phyloP scores from a whole-genome alignment of 2,113 vertebrate species.

The Erpornis zantholeuca region DNA sequence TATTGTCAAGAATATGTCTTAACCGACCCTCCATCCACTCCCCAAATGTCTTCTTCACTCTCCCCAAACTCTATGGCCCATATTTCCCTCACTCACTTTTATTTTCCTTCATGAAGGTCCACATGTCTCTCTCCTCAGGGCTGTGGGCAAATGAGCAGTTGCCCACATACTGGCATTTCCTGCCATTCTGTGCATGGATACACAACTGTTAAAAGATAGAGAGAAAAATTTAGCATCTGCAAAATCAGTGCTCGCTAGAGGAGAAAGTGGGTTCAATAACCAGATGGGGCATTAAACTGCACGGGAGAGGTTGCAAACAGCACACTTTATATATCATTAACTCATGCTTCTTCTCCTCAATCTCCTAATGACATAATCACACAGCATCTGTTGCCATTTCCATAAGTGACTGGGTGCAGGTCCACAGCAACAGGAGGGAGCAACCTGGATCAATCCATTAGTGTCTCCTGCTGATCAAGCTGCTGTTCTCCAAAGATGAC shows the following conservation, averaged over 20 bases:
- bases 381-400: not conserved
- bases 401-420: fast-evolving
- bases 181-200: slow-evolving; percentile 85
- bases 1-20: not conserved
- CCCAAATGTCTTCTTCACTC: not conserved
- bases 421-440: not conserved
- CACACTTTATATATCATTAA: not conserved
- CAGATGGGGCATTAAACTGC: not conserved
- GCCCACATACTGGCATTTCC: slow-evolving; percentile 87
- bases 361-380: not conserved
- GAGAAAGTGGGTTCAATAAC: not conserved
- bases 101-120: slow-evolving; percentile 98
- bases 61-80: not conserved
- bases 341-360: not conserved
- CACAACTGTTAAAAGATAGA: slow-evolving; percentile 81
- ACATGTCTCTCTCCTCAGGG: slow-evolving; percentile 92
- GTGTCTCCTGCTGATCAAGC: not conserved
- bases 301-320: not conserved
- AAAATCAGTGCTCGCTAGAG: not conserved
- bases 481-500: not conserved
- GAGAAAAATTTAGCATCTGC: not conserved
- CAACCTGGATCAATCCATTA: not conserved
- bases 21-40: not conserved
- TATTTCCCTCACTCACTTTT: slow-evolving; percentile 79
- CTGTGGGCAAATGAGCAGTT: slow-evolving; percentile 94